phyloP scores from a whole-genome alignment of 2,113 vertebrate genomes.

The Tachycineta bicolor region DNA sequence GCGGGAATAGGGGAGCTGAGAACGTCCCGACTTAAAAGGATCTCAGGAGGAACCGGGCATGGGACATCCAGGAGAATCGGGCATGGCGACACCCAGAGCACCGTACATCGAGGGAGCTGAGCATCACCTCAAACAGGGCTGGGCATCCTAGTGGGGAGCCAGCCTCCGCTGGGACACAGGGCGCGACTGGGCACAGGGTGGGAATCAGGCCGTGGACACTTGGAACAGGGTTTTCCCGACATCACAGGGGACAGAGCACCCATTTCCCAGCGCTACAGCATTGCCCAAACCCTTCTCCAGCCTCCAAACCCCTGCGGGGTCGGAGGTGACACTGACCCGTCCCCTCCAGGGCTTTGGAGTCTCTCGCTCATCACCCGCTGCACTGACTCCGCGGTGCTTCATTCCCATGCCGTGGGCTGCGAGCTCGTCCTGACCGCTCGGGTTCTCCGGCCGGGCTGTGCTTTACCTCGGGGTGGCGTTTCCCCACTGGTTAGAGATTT shows the following conservation, averaged over 20 bases:
- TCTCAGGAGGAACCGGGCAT: background rate
- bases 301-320: background rate
- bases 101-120: background rate
- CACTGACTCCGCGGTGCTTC: accelerated
- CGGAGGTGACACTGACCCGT: accelerated
- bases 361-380: accelerated
- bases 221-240: background rate
- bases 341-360: background rate
- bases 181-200: background rate
- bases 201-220: background rate
- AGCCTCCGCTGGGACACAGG: background rate
- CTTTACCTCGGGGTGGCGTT: background rate
- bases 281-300: no score
- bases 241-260: background rate
- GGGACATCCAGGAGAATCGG: background rate
- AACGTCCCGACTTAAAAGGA: background rate
- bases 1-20: background rate
- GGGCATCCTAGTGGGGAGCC: no score
- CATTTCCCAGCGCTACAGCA: background rate
- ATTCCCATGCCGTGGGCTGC: accelerated
- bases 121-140: background rate
- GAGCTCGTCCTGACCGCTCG: accelerated
- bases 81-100: background rate
- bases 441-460: accelerated
- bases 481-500: background rate